Evolutionary conservation across 2,113 vertebrate species (phyloP).

Genomic region (Bos javanicus): DNA sequence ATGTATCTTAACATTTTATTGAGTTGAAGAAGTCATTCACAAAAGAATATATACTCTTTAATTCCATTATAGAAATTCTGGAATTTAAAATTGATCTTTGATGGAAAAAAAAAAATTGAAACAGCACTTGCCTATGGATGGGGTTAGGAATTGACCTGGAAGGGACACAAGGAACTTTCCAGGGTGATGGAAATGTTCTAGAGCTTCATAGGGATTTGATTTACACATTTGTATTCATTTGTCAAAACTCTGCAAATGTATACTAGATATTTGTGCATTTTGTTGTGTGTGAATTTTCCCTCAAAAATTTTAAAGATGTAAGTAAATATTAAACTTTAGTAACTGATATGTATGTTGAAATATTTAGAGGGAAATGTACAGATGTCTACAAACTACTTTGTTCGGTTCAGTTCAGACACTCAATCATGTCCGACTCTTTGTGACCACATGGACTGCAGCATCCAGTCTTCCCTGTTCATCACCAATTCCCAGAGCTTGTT

Average conservation of each 20-base stretch:
- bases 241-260: not conserved
- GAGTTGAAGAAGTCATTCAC: not conserved
- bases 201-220: not conserved
- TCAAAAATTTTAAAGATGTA: not conserved
- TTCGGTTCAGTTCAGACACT: not conserved
- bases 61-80: not conserved
- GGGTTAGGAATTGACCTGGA: not conserved
- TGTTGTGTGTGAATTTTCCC: not conserved
- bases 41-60: not conserved
- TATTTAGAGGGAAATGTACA: not conserved
- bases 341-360: not conserved
- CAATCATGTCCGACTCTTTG: not conserved
- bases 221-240: not conserved
- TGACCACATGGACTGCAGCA: not conserved
- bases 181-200: not conserved
- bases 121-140: not conserved
- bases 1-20: not conserved
- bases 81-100: not conserved
- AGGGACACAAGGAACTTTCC: not conserved
- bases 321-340: not conserved
- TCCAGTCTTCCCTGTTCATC: not conserved
- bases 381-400: not conserved
- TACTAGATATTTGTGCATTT: not conserved
- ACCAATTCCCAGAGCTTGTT: not conserved
- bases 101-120: not conserved